Conservation (phyloP, 1,140 invertebrate genomes). For the Zelostemma sp. region DNA sequence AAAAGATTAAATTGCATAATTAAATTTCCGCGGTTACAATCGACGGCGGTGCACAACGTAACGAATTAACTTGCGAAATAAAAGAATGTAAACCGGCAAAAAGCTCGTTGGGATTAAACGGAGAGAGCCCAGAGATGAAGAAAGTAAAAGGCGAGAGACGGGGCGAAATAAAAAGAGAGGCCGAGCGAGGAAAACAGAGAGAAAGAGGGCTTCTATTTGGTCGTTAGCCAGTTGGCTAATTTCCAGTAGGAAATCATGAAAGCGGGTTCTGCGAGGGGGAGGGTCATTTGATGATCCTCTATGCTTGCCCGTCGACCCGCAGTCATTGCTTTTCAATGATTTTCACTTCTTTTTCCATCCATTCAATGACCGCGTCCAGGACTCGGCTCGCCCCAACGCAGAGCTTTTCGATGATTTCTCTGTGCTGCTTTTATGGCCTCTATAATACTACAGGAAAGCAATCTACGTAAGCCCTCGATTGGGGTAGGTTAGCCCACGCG, state of each 20-base stretch:
- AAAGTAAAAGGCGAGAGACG: conserved; percentile 39
- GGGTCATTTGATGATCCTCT: conserved; percentile 69
- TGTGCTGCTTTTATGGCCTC: conserved; percentile 22
- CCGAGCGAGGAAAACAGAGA: conserved; percentile 41
- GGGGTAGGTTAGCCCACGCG: conserved; percentile 60
- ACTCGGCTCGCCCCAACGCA: conserved; percentile 51
- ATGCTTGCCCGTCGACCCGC: conserved; percentile 50
- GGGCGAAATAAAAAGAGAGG: conserved; percentile 24
- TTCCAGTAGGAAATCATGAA: conserved; percentile 69
- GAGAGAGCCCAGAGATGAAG: conserved; percentile 36
- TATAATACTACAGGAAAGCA: conserved; percentile 51
- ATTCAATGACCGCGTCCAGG: conserved; percentile 66
- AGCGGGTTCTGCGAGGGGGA: conserved; percentile 51
- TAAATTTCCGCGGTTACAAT: conserved; percentile 14
- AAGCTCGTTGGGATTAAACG: conserved; percentile 36
- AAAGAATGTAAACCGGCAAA: conserved; percentile 32
- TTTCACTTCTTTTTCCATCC: conserved; percentile 64
- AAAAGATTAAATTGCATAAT: conserved; percentile 19
- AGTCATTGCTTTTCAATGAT: conserved; percentile 69
- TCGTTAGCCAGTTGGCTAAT: conserved; percentile 71
- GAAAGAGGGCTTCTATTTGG: conserved; percentile 62
- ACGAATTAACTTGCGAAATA: conserved; percentile 28
- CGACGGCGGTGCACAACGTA: neutral
- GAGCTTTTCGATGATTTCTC: conserved; percentile 66
- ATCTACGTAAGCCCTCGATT: conserved; percentile 52